phyloP scores from a whole-genome alignment of 30 jellyfish, hydroid and myxozoan species.

The Cassiopea xamachana region DNA sequence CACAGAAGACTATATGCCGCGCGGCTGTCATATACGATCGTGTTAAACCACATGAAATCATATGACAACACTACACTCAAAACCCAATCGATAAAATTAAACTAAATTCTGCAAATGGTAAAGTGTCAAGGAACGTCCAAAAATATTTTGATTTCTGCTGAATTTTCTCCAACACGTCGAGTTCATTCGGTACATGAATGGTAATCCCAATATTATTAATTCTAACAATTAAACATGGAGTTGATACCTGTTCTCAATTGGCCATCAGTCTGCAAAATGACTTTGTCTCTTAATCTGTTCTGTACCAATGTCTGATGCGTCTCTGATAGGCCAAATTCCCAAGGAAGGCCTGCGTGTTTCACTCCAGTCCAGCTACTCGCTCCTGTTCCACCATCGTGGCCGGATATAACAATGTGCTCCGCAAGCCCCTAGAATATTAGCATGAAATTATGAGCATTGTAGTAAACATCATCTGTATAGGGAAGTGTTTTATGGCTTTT shows the following conservation, averaged over 20 bases:
- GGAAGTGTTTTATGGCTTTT: too few relatives aligned
- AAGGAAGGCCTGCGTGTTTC: constrained; percentile 90
- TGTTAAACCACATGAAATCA: too few relatives aligned
- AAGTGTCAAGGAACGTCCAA: too few relatives aligned
- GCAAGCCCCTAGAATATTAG: constrained; percentile 65
- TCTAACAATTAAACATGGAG: background rate
- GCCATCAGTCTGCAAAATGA: constrained; percentile 83
- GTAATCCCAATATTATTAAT: too few relatives aligned
- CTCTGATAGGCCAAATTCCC: constrained; percentile 88
- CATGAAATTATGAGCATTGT: background rate
- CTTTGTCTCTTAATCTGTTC: constrained; percentile 73
- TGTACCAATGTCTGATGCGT: constrained; percentile 79
- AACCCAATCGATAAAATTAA: too few relatives aligned
- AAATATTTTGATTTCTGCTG: too few relatives aligned
- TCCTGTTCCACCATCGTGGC: constrained; percentile 94
- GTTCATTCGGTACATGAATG: too few relatives aligned
- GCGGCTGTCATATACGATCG: too few relatives aligned
- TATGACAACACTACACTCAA: too few relatives aligned
- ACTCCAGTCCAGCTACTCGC: constrained; percentile 89
- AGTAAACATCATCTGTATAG: background rate
- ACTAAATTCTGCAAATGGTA: too few relatives aligned
- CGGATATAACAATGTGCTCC: constrained; percentile 83
- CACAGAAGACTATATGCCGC: too few relatives aligned
- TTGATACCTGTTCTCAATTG: constrained; percentile 80
- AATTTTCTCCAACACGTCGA: too few relatives aligned